Base-by-base conservation (phyloP, 37 sponge, comb jelly and placozoan genomes). In the Chondrosia reniformis region DNA sequence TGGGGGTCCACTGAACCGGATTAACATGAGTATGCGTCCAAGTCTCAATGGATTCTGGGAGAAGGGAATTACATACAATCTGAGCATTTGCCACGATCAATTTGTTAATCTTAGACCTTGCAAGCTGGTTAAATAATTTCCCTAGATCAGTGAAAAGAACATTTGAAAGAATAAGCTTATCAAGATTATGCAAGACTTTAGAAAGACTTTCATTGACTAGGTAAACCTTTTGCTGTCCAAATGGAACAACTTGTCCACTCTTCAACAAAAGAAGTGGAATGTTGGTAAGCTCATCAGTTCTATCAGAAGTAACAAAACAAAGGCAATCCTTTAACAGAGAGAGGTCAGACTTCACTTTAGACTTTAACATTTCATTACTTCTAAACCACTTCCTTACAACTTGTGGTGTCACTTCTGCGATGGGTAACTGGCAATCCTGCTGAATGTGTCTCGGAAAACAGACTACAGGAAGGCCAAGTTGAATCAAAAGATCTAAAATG, bases 181-280 rank as follows among this genome's bases (percentile, higher is more conserved):
- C 72, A 41, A 69, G 36, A 69, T 44, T 44, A 69, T 34, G 21
- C 10, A 69, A 69, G 36, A 69, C 72, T 21, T 40, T 64, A 22
- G 75, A 3, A 25, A 82, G 27, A n/a, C n/a, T n/a, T n/a, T n/a
- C 6, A 40, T 37, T 69, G 42, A 39, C 72, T 25, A 38, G 36
- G n/a, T 25, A 33, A 10, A 24, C 13, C 27, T 27, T 76, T 30
- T 49, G 38, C 28, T 32, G 44, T 30, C 77, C 54, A 15, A 87
- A 9, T 45, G 63, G 65, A 17, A 79, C n/a, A 10, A 36, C 4
- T 15, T 43, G 38, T 49, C 52, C 52, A 30, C n/a, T 30, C 67
- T 45, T 41, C 43, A 87, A 30, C 0, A 79, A 83, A 17, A 87
- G 34, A 45, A 88, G 45, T 67, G 79, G 74, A 17, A 88, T 9